These are phyloP conservation scores for Megaceryle maxima DNA, from an alignment of 2,113 vertebrate genomes.

Conservation along the genomic window DNA sequence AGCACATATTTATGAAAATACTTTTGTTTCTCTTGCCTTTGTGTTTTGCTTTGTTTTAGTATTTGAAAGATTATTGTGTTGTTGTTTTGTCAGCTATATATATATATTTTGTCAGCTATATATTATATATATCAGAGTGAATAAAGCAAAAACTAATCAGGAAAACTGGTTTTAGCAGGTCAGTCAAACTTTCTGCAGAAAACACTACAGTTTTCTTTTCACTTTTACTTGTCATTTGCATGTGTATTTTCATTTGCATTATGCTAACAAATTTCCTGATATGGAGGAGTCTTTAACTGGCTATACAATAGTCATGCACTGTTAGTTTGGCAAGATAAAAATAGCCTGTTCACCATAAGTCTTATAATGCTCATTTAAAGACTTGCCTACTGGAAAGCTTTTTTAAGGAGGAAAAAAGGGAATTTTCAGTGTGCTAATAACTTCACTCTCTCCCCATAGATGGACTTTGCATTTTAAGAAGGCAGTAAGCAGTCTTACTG, in stretches of 20 bases:
- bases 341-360: background rate
- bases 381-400: background rate
- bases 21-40: background rate
- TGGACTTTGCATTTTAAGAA: background rate
- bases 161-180: background rate
- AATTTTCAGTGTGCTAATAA: background rate
- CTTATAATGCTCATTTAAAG: background rate
- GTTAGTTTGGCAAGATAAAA: background rate
- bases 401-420: background rate
- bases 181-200: background rate
- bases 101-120: too few species aligned
- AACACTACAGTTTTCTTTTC: background rate
- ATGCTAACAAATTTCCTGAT: background rate
- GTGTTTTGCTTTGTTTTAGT: background rate
- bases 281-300: background rate
- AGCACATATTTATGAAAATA: too few species aligned
- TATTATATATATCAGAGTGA: background rate
- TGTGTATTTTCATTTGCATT: background rate
- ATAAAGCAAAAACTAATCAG: background rate
- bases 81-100: too few species aligned
- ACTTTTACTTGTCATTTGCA: background rate
- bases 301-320: background rate
- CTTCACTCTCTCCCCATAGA: rapidly evolving
- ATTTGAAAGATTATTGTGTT: background rate
- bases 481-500: background rate